Evolutionary conservation across 2,113 vertebrate genomes (phyloP).

Genomic region (Fulica atra): DNA sequence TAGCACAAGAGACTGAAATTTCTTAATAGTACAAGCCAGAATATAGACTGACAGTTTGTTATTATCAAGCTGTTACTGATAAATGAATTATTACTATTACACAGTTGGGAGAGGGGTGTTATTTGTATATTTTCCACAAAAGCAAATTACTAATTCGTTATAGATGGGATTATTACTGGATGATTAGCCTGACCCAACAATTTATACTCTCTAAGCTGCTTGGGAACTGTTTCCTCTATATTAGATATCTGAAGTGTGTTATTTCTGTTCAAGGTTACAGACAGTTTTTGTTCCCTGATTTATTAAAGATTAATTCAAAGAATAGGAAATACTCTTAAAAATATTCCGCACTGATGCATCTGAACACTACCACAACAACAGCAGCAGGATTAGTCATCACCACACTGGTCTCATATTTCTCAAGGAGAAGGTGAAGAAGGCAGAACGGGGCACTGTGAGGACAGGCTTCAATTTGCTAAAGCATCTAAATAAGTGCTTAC

Average conservation of each 20-base stretch:
- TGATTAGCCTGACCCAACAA: not conserved
- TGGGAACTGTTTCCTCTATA: not conserved
- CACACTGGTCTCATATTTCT: not conserved
- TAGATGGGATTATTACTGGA: not conserved
- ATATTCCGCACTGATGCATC: not conserved
- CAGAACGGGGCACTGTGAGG: not conserved
- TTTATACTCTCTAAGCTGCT: not conserved
- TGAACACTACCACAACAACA: not conserved
- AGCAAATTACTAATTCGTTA: not conserved
- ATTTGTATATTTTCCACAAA: not conserved
- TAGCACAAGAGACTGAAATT: not conserved
- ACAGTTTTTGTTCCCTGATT: not conserved
- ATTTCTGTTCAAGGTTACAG: constrained; percentile 13
- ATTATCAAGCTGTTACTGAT: not conserved
- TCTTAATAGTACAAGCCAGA: not conserved
- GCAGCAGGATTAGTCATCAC: not conserved
- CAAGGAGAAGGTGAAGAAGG: not conserved
- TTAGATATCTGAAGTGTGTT: not conserved
- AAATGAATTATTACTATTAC: not conserved
- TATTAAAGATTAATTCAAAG: constrained; percentile 18
- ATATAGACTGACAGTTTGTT: not conserved
- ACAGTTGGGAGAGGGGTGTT: not conserved
- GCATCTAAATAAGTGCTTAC: not conserved
- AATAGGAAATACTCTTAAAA: not conserved
- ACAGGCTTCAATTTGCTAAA: not conserved